Evolutionary conservation across 2,113 vertebrate species (phyloP).

Genomic region (Dromaius novaehollandiae): DNA sequence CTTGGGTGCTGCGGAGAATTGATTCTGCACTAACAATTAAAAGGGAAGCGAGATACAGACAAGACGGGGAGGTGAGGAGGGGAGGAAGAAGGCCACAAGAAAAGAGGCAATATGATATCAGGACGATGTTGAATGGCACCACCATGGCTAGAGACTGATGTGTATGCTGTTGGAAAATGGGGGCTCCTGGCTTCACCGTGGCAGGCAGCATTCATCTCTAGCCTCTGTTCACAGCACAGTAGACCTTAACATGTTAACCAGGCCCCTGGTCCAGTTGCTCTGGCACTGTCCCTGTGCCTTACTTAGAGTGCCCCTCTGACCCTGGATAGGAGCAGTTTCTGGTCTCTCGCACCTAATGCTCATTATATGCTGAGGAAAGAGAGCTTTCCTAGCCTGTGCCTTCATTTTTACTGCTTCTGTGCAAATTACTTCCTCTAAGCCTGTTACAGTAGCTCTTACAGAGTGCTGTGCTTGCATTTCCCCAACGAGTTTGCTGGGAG

Average conservation of each 20-base stretch:
- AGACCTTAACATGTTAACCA: background rate
- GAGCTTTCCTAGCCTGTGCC: background rate
- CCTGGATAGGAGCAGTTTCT: background rate
- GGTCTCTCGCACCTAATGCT: background rate
- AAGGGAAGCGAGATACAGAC: background rate
- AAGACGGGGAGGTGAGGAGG: background rate
- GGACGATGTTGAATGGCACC: background rate
- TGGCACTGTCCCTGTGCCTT: background rate
- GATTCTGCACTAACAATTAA: background rate
- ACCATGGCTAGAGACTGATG: accelerated
- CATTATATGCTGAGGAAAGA: background rate
- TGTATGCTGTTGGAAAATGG: background rate
- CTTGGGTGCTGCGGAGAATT: background rate
- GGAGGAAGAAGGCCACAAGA: background rate
- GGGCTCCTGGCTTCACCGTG: background rate
- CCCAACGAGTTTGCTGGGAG: background rate
- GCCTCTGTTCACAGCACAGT: background rate
- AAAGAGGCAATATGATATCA: accelerated
- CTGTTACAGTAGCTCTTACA: background rate
- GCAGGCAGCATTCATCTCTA: background rate
- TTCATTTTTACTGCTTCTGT: background rate
- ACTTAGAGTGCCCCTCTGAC: background rate
- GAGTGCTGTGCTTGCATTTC: background rate
- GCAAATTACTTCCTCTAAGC: background rate
- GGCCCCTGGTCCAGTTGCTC: background rate